Conservation (phyloP, 2,888 invertebrate species). For the Schizaphis graminum region DNA sequence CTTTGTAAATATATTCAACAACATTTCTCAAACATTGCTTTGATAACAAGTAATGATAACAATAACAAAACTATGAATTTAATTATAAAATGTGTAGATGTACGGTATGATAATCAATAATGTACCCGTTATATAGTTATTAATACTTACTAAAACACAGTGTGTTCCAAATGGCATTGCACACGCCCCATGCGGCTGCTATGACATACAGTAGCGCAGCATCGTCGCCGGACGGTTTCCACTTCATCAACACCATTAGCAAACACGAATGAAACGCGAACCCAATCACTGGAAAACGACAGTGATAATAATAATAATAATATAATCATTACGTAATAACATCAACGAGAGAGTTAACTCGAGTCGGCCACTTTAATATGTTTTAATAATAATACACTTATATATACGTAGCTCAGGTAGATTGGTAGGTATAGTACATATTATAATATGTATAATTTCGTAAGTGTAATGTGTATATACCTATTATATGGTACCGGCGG, state of each 20-base stretch:
- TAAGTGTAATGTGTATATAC: slow-evolving; percentile 72
- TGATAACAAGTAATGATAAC: background rate
- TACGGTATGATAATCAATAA: background rate
- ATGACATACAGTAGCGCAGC: slow-evolving; percentile 86
- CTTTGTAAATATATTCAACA: background rate
- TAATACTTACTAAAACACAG: slow-evolving; percentile 72
- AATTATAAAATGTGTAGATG: background rate
- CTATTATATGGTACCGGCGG: slow-evolving; percentile 80
- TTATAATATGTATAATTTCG: background rate
- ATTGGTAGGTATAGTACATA: no score
- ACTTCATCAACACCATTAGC: slow-evolving; percentile 81
- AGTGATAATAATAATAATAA: background rate
- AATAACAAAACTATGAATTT: background rate
- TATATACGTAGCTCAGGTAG: background rate
- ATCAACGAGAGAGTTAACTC: background rate
- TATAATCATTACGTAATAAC: background rate
- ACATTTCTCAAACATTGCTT: background rate
- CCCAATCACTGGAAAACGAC: slow-evolving; percentile 77
- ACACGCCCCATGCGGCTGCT: slow-evolving; percentile 89
- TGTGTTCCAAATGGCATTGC: slow-evolving; percentile 89
- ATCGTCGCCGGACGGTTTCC: slow-evolving; percentile 86
- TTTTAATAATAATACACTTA: background rate
- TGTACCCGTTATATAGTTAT: background rate
- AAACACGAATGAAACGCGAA: slow-evolving; percentile 86
- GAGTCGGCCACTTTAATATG: background rate